Evolutionary conservation across 2,888 invertebrate genomes (phyloP), one percentile per base, ranked within the genome.

Genomic region (Phalangium opilio): DNA sequence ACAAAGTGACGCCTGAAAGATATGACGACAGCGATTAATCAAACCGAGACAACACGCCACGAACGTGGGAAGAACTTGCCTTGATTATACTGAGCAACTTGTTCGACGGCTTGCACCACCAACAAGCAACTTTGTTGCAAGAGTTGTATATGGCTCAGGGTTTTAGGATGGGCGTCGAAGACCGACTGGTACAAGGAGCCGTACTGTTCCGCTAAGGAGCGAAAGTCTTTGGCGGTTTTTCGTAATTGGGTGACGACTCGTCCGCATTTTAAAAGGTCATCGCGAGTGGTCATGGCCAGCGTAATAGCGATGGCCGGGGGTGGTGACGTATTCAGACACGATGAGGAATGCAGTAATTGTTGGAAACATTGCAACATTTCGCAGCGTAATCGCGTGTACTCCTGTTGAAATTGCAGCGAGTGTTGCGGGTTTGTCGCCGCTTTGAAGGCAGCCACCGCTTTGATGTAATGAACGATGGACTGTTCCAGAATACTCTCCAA

Each of bases 261-360:
- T 0, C 84, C 83, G 63, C 79, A 83, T 55, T 80, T 74, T 57
- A 82, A 79, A 46, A 82, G 72, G 58, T 83, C 82, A 61, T 84
- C 83, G 44, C 82, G 73, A 1, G 81, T 67, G 18, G 61, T 76
- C 17, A 62, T 48, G 0, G 86, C 86, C 44, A 83, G 74, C 2
- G 82, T 77, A 2, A 81, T 77, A 0, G 91, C 89, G 47, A 90
- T 85, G 0, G 90, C 90, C 0, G 91, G 89, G 35, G 91, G 89
- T 21, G 91, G 93, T 49, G 87, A 85, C 50, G 89, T 83, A 60
- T 84, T 83, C 35, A 85, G 71, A 50, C 82, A 78, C 54, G 68
- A 73, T 58, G 83, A 84, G 0, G 82, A 78, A 54, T 77, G 73
- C 18, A 78, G 66, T 43, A 81, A 66, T 59, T 79, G 78, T 2